Evolutionary conservation across 2,797 vertebrate genomes (phyloP).

Genomic region (Tamandua tetradactyla): DNA sequence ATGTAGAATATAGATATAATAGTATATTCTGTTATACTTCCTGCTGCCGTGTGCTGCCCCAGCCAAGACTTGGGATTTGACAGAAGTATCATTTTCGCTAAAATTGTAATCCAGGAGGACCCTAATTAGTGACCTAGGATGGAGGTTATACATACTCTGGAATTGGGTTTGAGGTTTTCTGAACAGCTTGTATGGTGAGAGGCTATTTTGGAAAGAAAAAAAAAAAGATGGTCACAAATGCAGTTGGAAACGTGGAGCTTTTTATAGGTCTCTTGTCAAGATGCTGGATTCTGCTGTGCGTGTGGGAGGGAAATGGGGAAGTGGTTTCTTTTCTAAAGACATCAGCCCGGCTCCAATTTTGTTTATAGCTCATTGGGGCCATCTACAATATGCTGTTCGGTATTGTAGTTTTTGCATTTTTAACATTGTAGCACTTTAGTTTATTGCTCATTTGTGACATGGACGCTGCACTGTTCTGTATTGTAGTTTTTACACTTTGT

Average conservation of each 20-base stretch:
- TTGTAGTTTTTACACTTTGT: neutral
- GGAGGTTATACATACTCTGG: neutral
- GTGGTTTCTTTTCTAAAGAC: neutral
- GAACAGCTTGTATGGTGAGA: neutral
- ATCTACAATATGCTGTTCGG: rapidly evolving
- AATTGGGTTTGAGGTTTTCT: neutral
- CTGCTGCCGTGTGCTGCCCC: no score
- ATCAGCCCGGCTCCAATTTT: neutral
- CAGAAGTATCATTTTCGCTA: neutral
- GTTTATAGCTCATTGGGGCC: neutral
- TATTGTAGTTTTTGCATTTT: neutral
- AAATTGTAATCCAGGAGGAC: neutral
- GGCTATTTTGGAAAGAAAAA: constrained; percentile 12
- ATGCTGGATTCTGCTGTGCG: neutral
- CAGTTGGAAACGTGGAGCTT: neutral
- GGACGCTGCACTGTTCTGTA: rapidly evolving
- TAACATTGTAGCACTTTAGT: neutral
- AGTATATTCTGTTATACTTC: neutral
- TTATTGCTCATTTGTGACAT: neutral
- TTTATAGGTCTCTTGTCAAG: neutral
- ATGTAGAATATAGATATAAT: no score
- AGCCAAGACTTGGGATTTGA: neutral
- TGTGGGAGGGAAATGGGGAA: neutral
- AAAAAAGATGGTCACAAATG: neutral
- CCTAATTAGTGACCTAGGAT: neutral